Base-by-base conservation (phyloP, 2,797 vertebrate species). In the Mareca penelope region DNA sequence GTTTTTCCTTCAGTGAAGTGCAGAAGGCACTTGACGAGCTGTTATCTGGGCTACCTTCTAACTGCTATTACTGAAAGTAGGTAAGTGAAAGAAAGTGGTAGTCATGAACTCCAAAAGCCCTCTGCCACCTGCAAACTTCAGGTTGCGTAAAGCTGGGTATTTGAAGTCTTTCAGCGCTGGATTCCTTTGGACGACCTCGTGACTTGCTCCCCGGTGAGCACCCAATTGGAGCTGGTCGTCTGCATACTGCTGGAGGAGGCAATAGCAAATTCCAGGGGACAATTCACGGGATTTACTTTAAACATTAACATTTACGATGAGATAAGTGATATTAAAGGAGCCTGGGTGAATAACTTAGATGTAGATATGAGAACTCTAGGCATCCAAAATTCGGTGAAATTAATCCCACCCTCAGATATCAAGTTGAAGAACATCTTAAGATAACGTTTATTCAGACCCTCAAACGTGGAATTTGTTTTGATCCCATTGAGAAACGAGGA, bases 401-500 rank as follows among this genome's bases (percentile, higher is more conserved):
- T 65, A 86, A 52, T 93, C 12, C 12, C 39, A 67, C 46, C 5
- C 12, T 6, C 7, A 4, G 22, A 56, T 60, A 81, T 75, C 48
- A 80, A 93, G 50, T 31, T 79, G 67, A 77, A 88, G 40, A 94
- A 79, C 60, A 70, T 56, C 11, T 85, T 69, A 76, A 83, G 48
- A 10, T 80, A 53, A 37, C 81, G 88, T 88, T 93, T 83, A 52
- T 88, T 88, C 77, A 73, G 53, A 65, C 29, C 48, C 80, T 26
- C 53, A 91, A 76, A 85, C 23, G 42, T 2, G 1, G 64, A 73
- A 72, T 84, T 84, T 53, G 24, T 93, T 96, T 96, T 94, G 69
- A 92, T 91, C 77, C 73, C 65, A 29, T 67, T 77, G 57, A 82
- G 93, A 89, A 96, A 88, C 57, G 67, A 81, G 77, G 85, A 95